Evolutionary conservation across 1,140 invertebrate species (phyloP).

Genomic region (Tetraneura akinire): DNA sequence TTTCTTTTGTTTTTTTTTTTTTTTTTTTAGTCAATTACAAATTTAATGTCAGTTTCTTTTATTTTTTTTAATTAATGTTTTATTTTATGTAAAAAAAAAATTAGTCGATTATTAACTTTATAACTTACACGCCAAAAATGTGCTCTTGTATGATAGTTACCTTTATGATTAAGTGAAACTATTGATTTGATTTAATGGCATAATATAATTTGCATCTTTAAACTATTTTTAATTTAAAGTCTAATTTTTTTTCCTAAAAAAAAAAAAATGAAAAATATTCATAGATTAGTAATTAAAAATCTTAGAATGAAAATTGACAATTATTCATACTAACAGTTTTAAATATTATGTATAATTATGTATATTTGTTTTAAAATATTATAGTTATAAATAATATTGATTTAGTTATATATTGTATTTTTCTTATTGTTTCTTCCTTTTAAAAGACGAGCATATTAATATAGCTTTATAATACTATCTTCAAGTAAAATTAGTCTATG

Average conservation of each 20-base stretch:
- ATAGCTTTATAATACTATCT: neutral
- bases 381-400: neutral
- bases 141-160: conserved; percentile 1
- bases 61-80: neutral
- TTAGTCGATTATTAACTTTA: neutral
- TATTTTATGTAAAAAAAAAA: neutral
- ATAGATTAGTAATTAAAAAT: neutral
- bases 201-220: neutral
- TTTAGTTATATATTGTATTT: neutral
- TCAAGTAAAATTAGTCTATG: neutral
- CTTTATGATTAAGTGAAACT: conserved; percentile 15
- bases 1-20: neutral
- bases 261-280: neutral
- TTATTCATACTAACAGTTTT: neutral
- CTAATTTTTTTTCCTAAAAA: neutral
- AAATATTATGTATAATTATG: neutral
- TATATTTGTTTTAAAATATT: neutral
- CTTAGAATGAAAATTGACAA: neutral
- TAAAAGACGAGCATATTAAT: neutral
- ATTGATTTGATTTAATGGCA: too few species aligned
- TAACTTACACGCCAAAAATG: neutral
- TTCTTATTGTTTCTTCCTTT: neutral
- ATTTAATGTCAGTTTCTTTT: neutral
- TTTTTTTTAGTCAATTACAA: neutral
- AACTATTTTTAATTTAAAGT: neutral